phyloP scores from a whole-genome alignment of 2,797 vertebrate species.

The Melanogrammus aeglefinus region DNA sequence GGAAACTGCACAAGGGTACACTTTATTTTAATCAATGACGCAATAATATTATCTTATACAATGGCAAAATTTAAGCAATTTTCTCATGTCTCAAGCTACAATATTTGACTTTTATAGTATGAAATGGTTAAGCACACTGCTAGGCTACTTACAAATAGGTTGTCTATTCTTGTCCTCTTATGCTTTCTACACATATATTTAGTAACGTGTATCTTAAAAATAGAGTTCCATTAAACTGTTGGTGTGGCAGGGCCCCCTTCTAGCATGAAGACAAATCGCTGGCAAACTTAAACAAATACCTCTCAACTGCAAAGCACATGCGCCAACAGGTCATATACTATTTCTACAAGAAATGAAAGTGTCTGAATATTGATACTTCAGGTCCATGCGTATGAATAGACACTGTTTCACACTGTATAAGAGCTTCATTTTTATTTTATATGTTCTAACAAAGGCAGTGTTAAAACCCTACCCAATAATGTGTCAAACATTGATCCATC shows the following conservation, averaged over 20 bases:
- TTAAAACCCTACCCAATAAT: background rate
- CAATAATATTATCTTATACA: background rate
- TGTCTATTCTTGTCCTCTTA: background rate
- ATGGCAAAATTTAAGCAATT: background rate
- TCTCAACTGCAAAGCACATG: background rate
- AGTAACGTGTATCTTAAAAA: background rate
- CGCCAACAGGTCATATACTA: background rate
- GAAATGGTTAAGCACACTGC: background rate
- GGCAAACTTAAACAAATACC: background rate
- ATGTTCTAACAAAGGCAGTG: background rate
- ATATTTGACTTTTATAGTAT: background rate
- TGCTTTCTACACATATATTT: conserved; percentile 1
- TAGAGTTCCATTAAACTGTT: conserved; percentile 2
- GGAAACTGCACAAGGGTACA: background rate
- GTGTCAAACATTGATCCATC: background rate
- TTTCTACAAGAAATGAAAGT: background rate
- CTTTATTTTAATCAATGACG: background rate
- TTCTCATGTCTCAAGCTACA: background rate
- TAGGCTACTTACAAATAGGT: background rate
- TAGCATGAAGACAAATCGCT: background rate
- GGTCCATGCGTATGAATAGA: background rate
- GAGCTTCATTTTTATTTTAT: background rate
- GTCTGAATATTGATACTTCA: background rate
- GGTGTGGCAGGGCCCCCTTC: background rate
- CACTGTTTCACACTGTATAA: background rate